phyloP scores from a whole-genome alignment of 92 coral and sea anemone species.

The Phenganax marumi region DNA sequence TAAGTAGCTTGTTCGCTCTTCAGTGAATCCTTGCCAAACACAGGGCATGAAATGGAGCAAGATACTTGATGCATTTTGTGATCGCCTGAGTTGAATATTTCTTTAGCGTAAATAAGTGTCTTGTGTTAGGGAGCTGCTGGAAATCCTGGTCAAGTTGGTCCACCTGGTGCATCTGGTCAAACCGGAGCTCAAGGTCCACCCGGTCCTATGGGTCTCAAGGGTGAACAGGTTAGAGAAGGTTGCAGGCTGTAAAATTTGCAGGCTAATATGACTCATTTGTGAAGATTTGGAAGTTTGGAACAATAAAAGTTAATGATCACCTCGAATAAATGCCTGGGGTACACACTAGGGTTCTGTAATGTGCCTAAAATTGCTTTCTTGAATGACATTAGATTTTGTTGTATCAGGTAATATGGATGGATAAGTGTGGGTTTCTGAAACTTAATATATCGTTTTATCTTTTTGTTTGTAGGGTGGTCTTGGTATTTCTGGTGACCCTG shows the following conservation, averaged over 20 bases:
- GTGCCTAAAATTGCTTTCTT: too few relatives aligned
- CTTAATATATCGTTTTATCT: not conserved
- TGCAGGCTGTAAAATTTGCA: not conserved
- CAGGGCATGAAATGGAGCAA: not conserved
- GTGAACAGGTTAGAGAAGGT: constrained; percentile 6
- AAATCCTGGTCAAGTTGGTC: constrained; percentile 20
- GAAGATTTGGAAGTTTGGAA: not conserved
- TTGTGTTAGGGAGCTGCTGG: constrained; percentile 17
- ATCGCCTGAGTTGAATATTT: not conserved
- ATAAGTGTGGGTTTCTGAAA: not conserved
- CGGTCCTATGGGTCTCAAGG: constrained; percentile 13
- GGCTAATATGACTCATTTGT: not conserved
- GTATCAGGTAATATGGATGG: not conserved
- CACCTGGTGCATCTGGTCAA: constrained; percentile 22
- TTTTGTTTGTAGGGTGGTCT: constrained; percentile 5
- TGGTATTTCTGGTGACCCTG: constrained; percentile 27
- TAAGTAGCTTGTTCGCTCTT: not conserved
- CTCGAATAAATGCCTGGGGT: too few relatives aligned
- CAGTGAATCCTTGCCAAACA: not conserved
- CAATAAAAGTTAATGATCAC: not conserved
- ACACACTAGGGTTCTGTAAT: too few relatives aligned
- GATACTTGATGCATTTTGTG: too few relatives aligned
- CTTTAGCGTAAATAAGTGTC: not conserved
- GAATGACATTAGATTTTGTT: not conserved
- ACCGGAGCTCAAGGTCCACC: constrained; percentile 20